phyloP scores from a whole-genome alignment of 2,113 vertebrate genomes.

The Scomber colias region DNA sequence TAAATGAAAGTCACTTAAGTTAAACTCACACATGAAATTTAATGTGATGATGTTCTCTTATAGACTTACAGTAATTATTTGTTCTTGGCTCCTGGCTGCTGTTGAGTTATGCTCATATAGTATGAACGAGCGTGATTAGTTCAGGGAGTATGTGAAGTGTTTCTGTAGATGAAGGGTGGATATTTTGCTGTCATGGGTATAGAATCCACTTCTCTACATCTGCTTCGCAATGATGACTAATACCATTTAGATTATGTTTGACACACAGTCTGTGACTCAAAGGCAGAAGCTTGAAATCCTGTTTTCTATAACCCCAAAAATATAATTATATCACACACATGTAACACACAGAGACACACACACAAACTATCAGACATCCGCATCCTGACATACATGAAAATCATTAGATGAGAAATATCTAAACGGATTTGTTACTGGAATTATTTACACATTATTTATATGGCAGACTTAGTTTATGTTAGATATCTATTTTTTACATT shows the following conservation, averaged over 20 bases:
- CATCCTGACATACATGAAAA: neutral
- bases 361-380: neutral
- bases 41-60: neutral
- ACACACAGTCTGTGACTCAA: conserved; percentile 30
- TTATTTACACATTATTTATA: conserved; percentile 39
- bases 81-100: conserved; percentile 10
- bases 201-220: neutral
- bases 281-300: conserved; percentile 2
- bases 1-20: conserved; percentile 30
- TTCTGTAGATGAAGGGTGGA: conserved; percentile 20
- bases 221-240: neutral
- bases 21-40: conserved; percentile 10
- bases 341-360: neutral
- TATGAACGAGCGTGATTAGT: conserved; percentile 17
- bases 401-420: conserved; percentile 20
- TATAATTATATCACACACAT: neutral
- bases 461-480: conserved; percentile 3
- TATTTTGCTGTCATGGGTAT: conserved; percentile 11
- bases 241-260: neutral
- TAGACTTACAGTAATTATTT: neutral
- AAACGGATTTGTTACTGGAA: neutral
- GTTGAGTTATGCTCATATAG: conserved; percentile 9
- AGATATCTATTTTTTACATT: neutral
- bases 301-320: conserved; percentile 1
- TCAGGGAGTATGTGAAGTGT: conserved; percentile 32